phyloP scores from a whole-genome alignment of 1,140 invertebrate species.

The Trachymyrmex cornetzi region DNA sequence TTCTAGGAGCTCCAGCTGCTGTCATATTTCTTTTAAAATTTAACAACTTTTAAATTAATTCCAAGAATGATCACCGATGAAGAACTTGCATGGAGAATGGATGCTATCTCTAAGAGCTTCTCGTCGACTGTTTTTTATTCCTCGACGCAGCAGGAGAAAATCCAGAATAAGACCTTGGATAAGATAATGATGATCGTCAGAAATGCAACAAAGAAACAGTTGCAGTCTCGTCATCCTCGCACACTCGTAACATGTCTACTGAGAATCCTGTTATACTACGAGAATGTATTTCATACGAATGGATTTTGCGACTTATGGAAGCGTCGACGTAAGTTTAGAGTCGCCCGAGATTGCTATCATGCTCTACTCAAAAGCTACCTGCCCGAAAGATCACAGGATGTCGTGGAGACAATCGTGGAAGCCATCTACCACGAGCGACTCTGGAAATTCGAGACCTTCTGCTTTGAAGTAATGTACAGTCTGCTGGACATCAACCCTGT shows the following conservation, averaged over 20 bases:
- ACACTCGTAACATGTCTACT: conserved; percentile 74
- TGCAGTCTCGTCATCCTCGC: conserved; percentile 66
- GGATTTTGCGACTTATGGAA: conserved; percentile 73
- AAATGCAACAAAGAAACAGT: conserved; percentile 56
- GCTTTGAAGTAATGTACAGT: conserved; percentile 70
- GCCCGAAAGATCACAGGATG: conserved; percentile 66
- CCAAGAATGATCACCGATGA: conserved; percentile 58
- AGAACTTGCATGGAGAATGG: conserved; percentile 43
- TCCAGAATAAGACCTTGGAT: conserved; percentile 43
- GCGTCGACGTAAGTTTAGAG: conserved; percentile 69
- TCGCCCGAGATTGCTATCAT: conserved; percentile 74
- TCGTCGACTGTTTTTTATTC: not conserved
- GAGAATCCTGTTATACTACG: conserved; percentile 71
- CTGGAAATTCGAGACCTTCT: conserved; percentile 79
- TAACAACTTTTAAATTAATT: conserved; percentile 12
- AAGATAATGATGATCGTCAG: conserved; percentile 54
- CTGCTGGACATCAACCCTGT: conserved; percentile 71
- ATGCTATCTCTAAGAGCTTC: conserved; percentile 28
- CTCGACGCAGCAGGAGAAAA: conserved; percentile 24
- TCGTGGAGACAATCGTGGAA: conserved; percentile 73
- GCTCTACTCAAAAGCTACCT: conserved; percentile 75
- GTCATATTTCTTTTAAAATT: conserved; percentile 5
- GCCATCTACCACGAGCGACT: conserved; percentile 74
- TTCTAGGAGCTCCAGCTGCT: not conserved
- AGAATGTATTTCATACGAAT: conserved; percentile 55